A percentile compares a stretch with the other conserved stretches of the same genome.
Conservation (phyloP, 1,140 invertebrate species). For the Chelonus insularis region DNA sequence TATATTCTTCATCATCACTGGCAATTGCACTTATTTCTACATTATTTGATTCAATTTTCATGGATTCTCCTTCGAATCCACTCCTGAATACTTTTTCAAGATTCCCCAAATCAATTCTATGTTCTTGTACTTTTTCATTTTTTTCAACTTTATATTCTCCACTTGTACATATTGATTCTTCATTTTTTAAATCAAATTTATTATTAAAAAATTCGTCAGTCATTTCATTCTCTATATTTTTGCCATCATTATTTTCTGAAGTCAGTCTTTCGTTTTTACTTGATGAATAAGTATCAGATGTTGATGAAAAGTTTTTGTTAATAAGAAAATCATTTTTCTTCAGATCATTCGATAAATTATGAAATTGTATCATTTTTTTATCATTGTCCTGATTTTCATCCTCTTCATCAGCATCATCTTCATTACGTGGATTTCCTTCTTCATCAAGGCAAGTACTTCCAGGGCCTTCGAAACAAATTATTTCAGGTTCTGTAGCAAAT, state of each 20-base stretch:
- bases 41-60: conserved; percentile 38
- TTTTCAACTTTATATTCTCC: conserved; percentile 28
- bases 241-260: conserved; percentile 31
- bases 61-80: conserved; percentile 42
- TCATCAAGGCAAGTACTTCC: conserved; percentile 3
- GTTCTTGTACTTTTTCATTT: conserved; percentile 41
- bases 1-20: conserved; percentile 56
- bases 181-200: conserved; percentile 23
- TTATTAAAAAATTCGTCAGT: conserved; percentile 34
- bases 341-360: not conserved
- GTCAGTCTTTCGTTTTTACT: conserved; percentile 27
- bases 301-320: conserved; percentile 18
- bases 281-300: conserved; percentile 20
- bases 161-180: not conserved
- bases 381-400: conserved; percentile 35
- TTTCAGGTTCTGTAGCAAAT: conserved; percentile 53
- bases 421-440: conserved; percentile 43
- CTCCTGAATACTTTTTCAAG: conserved; percentile 48
- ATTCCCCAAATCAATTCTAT: conserved; percentile 51
- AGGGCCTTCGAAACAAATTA: conserved; percentile 55
- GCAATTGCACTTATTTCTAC: conserved; percentile 43
- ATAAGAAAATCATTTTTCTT: conserved; percentile 24
- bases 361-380: conserved; percentile 14
- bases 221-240: conserved; percentile 27
- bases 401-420: conserved; percentile 42